These are phyloP conservation scores for Tachystola acroxantha DNA, from an alignment of 2,888 invertebrate species.

Conservation along the genomic window DNA sequence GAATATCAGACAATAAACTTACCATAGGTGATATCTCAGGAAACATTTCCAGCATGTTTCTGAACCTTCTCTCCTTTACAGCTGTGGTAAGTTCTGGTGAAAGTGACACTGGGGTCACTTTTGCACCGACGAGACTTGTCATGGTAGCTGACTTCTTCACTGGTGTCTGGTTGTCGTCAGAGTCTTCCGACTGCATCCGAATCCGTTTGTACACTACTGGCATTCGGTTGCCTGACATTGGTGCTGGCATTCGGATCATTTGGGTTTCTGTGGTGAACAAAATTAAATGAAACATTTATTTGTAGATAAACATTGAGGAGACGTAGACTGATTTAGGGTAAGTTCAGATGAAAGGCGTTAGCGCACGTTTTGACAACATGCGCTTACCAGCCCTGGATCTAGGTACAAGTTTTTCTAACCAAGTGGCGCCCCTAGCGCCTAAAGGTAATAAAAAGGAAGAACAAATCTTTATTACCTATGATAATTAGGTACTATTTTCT, in stretches of 20 bases:
- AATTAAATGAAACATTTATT: neutral
- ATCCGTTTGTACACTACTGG: conserved; percentile 62
- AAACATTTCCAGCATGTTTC: conserved; percentile 80
- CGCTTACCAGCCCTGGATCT: too few relatives aligned
- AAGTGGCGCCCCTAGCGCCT: too few relatives aligned
- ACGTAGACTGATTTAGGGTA: too few relatives aligned
- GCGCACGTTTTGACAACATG: too few relatives aligned
- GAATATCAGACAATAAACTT: too few relatives aligned
- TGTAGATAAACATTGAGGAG: too few relatives aligned
- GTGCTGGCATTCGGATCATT: conserved; percentile 51
- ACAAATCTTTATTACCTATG: too few relatives aligned
- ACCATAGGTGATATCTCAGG: conserved; percentile 80
- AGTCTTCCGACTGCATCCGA: conserved; percentile 71
- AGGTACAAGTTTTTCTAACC: too few relatives aligned
- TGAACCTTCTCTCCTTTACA: conserved; percentile 78
- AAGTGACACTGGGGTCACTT: conserved; percentile 1
- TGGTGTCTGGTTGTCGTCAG: conserved; percentile 62
- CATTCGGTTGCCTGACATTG: conserved; percentile 24
- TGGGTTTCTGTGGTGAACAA: conserved; percentile 26
- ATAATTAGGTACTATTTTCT: too few relatives aligned
- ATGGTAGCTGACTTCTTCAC: conserved; percentile 35
- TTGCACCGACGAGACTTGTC: conserved; percentile 7
- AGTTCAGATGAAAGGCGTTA: too few relatives aligned
- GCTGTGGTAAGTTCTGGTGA: conserved; percentile 46
- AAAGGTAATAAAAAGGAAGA: too few relatives aligned